These are phyloP conservation scores for Drosophila trapezifrons DNA, from an alignment of 1,140 invertebrate species.

Conservation along the genomic window DNA sequence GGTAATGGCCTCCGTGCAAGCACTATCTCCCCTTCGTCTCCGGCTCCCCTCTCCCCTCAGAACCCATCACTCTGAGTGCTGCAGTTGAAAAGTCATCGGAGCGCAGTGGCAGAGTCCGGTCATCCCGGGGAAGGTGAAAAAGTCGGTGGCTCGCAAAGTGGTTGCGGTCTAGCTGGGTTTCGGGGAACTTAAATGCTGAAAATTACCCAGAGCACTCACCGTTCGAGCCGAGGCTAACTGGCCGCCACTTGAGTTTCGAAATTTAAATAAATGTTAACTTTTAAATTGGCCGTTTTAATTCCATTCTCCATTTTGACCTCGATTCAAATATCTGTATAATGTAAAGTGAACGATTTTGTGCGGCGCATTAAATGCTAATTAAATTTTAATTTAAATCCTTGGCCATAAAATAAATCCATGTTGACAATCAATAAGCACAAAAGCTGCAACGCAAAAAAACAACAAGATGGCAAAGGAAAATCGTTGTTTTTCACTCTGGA, in stretches of 20 bases:
- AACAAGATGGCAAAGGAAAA: not conserved
- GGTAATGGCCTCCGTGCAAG: constrained; percentile 27
- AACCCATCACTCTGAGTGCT: constrained; percentile 34
- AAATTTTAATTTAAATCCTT: constrained; percentile 45
- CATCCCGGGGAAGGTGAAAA: constrained; percentile 22
- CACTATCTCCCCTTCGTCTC: constrained; percentile 6
- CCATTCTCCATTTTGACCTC: constrained; percentile 20
- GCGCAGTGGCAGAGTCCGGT: constrained; percentile 16
- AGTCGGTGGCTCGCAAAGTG: constrained; percentile 28
- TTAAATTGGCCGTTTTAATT: constrained; percentile 7
- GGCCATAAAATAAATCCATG: constrained; percentile 32
- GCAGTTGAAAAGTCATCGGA: constrained; percentile 29
- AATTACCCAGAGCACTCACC: constrained; percentile 7
- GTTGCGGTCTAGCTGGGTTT: constrained; percentile 26
- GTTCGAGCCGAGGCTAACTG: too few relatives aligned
- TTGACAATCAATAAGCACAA: constrained; percentile 39
- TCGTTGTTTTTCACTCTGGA: not conserved
- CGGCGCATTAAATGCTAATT: constrained; percentile 40
- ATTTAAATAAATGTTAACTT: constrained; percentile 15
- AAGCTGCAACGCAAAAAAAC: constrained; percentile 14
- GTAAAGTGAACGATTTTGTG: constrained; percentile 3
- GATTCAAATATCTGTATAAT: constrained; percentile 11
- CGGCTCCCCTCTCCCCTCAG: too few relatives aligned
- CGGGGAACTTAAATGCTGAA: constrained; percentile 36
- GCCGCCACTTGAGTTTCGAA: constrained; percentile 13